Conservation (phyloP, 2,113 vertebrate species). For the Tupaia tana region DNA sequence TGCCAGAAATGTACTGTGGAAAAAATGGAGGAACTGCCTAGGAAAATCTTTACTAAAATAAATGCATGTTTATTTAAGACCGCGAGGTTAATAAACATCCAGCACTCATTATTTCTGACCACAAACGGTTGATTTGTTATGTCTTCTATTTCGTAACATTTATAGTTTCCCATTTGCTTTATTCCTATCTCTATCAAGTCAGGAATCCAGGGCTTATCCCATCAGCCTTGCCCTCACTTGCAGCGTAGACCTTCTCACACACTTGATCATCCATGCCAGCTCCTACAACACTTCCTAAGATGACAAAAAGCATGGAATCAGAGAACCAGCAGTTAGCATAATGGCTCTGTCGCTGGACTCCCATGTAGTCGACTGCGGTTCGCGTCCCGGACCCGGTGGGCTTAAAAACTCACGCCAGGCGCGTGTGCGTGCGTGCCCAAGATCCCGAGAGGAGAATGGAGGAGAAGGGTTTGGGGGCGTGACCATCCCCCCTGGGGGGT, state of each 20-base stretch:
- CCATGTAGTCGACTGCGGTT: too few relatives aligned
- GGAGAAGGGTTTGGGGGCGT: too few relatives aligned
- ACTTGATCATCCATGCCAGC: not conserved
- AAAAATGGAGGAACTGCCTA: not conserved
- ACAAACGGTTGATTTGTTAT: not conserved
- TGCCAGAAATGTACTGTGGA: not conserved
- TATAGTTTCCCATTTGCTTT: not conserved
- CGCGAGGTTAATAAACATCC: not conserved
- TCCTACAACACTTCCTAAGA: not conserved
- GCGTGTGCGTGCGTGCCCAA: too few relatives aligned
- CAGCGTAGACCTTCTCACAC: not conserved
- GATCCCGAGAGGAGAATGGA: too few relatives aligned
- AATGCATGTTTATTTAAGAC: not conserved
- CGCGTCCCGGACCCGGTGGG: too few relatives aligned
- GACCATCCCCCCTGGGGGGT: too few relatives aligned
- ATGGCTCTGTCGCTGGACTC: too few relatives aligned
- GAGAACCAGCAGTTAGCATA: too few relatives aligned
- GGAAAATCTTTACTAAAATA: constrained; percentile 3
- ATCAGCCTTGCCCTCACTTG: not conserved
- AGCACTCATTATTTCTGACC: not conserved
- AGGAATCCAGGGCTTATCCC: not conserved
- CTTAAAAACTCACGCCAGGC: too few relatives aligned
- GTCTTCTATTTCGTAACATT: not conserved
- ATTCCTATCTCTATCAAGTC: not conserved
- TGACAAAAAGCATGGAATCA: not conserved